phyloP scores from a whole-genome alignment of 2,113 vertebrate genomes.

The Potamarius usumacintae region DNA sequence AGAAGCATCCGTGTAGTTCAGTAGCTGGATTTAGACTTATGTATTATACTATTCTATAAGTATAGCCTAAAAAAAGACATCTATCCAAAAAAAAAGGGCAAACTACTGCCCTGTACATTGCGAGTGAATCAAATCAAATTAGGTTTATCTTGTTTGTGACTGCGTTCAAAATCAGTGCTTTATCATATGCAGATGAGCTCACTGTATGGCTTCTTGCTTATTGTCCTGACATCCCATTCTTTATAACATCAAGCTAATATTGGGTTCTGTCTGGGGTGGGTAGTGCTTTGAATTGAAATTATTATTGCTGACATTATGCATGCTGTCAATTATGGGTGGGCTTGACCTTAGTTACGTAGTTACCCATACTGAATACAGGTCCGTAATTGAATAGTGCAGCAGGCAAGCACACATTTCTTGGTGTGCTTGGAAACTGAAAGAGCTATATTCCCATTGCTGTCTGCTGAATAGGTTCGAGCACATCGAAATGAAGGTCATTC shows the following conservation, averaged over 20 bases:
- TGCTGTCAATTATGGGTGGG: constrained; percentile 55
- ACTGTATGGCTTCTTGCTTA: constrained; percentile 20
- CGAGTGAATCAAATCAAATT: constrained; percentile 26
- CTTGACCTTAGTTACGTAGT: constrained; percentile 55
- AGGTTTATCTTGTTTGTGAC: constrained; percentile 4
- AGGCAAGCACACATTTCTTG: constrained; percentile 39
- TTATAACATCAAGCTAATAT: constrained; percentile 12
- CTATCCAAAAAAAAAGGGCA: not conserved
- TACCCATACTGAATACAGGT: constrained; percentile 55
- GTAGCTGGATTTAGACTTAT: not conserved
- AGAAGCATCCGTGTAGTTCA: not conserved
- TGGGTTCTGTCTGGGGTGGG: constrained; percentile 3
- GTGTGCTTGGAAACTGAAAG: constrained; percentile 41
- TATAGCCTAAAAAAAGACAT: constrained; percentile 3
- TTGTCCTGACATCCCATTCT: constrained; percentile 19
- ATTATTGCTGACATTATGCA: constrained; percentile 56
- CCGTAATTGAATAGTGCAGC: constrained; percentile 55
- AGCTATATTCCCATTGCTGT: constrained; percentile 47
- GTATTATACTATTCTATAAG: constrained; percentile 27
- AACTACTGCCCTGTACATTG: not conserved
- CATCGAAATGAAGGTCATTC: constrained; percentile 52
- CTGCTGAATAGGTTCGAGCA: constrained; percentile 52
- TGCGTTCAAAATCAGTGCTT: not conserved
- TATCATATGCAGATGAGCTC: constrained; percentile 17
- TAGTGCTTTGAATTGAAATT: constrained; percentile 40